Percentiles rank a stretch among this genome's conserved stretches.
Conservation (phyloP, 2,113 vertebrate species). For the Pachypanchax playfairii region DNA sequence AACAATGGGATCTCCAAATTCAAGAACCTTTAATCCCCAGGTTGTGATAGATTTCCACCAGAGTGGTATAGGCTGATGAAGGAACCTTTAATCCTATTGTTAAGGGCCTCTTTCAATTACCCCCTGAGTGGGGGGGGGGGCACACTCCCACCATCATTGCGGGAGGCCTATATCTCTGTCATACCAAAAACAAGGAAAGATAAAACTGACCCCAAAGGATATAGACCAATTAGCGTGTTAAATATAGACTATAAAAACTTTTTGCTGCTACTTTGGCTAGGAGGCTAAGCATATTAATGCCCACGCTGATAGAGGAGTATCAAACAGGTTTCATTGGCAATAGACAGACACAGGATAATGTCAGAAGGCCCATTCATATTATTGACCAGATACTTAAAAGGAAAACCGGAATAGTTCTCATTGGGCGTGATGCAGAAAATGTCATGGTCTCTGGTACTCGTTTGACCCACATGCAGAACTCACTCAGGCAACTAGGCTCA, state of each 20-base stretch:
- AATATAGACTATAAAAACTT: background rate
- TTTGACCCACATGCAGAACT: too few relatives aligned
- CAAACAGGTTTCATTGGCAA: background rate
- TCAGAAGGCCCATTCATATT: background rate
- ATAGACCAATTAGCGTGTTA: background rate
- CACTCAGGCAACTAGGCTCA: too few relatives aligned
- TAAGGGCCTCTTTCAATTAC: background rate
- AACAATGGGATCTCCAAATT: background rate
- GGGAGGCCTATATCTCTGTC: constrained; percentile 10
- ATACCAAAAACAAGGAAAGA: constrained; percentile 1
- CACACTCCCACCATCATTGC: background rate
- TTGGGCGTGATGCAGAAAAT: background rate
- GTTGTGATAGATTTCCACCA: background rate
- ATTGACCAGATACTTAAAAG: background rate
- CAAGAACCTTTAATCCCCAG: background rate
- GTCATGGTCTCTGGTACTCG: too few relatives aligned
- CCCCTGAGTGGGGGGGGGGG: background rate
- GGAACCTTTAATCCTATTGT: background rate
- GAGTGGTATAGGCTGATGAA: constrained; percentile 3
- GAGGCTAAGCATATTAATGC: background rate
- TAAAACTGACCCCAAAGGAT: background rate
- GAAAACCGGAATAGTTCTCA: background rate
- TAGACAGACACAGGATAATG: background rate
- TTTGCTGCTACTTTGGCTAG: background rate
- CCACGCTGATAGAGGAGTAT: background rate